A percentile compares a stretch with the other conserved stretches of the same genome.
These are phyloP conservation scores for Eulithis prunata DNA, from an alignment of 2,888 invertebrate species.

Conservation along the genomic window DNA sequence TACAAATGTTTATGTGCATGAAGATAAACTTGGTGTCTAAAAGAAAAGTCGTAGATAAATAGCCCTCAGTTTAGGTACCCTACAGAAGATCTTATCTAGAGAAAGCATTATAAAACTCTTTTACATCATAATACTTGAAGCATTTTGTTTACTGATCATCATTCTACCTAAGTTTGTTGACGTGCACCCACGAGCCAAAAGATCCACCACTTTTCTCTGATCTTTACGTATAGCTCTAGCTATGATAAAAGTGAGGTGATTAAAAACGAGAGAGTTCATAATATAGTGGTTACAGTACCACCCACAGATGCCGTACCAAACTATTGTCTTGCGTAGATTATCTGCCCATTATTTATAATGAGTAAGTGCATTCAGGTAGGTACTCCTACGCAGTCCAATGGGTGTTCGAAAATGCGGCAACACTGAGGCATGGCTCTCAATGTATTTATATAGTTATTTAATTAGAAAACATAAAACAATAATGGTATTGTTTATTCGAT, in stretches of 20 bases:
- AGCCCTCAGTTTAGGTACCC: conserved; percentile 16
- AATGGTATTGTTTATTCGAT: conserved; percentile 49
- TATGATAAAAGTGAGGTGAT: conserved; percentile 2
- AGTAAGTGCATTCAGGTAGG: conserved; percentile 63
- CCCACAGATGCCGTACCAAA: conserved; percentile 64
- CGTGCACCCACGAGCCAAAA: conserved; percentile 58
- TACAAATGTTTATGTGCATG: no score
- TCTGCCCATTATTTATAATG: conserved; percentile 79
- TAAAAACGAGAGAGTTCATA: conserved; percentile 25
- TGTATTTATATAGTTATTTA: conserved; percentile 51
- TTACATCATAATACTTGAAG: conserved; percentile 50
- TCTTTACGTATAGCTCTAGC: conserved; percentile 12
- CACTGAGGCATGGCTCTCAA: conserved; percentile 12
- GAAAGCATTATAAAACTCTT: conserved; percentile 48
- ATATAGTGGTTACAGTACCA: conserved; percentile 50
- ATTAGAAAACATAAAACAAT: conserved; percentile 51
- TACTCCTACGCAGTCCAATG: conserved; percentile 61
- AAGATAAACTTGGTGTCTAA: conserved; percentile 18
- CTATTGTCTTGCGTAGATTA: conserved; percentile 74
- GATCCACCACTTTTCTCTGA: conserved; percentile 43
- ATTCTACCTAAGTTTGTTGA: conserved; percentile 56
- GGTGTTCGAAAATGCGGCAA: conserved; percentile 40
- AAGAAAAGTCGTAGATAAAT: conserved; percentile 23
- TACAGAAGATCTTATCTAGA: conserved; percentile 47
- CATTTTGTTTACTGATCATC: conserved; percentile 59